phyloP scores from a whole-genome alignment of 2,113 vertebrate genomes.

The Gymnogyps californianus region DNA sequence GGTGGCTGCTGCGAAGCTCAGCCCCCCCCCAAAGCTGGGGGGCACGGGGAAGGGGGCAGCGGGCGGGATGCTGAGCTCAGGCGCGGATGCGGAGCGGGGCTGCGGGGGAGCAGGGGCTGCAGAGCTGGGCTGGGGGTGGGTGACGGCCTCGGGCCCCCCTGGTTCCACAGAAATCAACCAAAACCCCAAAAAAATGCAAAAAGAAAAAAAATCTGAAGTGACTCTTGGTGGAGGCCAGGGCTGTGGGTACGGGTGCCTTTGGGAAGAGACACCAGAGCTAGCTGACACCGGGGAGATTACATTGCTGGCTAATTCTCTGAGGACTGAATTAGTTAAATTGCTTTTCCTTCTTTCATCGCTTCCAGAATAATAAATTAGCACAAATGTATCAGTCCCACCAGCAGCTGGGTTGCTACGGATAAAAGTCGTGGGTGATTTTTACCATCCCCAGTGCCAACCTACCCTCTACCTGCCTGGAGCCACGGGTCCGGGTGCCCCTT shows the following conservation, averaged over 20 bases:
- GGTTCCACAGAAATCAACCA: background rate
- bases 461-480: background rate
- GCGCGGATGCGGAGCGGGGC: fast-evolving
- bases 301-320: background rate
- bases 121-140: background rate
- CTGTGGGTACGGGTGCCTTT: fast-evolving
- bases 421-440: background rate
- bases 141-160: fast-evolving
- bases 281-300: background rate
- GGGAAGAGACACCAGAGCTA: background rate
- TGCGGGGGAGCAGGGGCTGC: background rate
- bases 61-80: background rate
- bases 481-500: fast-evolving
- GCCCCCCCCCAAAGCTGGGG: background rate
- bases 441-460: fast-evolving
- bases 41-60: background rate
- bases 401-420: background rate
- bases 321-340: background rate
- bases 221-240: background rate
- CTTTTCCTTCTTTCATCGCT: background rate
- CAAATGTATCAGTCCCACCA: background rate
- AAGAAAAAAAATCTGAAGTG: background rate
- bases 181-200: fast-evolving
- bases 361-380: background rate
- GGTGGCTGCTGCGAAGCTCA: background rate